Evolutionary conservation across 2,888 invertebrate species (phyloP), one percentile per base, ranked within the genome.

Genomic region (Incurvaria masculella): DNA sequence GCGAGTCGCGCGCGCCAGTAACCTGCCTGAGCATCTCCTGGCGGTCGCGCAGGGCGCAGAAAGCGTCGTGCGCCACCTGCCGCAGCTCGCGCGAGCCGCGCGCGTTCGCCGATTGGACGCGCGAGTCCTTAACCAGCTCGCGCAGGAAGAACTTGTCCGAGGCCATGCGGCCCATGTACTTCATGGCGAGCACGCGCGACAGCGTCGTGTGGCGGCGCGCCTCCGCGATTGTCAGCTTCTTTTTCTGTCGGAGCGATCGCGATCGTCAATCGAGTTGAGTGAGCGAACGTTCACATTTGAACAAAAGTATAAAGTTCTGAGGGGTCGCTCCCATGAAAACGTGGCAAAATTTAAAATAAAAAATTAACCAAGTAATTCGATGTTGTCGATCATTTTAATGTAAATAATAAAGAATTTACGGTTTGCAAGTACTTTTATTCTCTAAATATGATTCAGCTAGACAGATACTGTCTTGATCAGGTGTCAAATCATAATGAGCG

Each of bases 91-190:
- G 33, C 53, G 69, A 72, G 18, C 78, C 76, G 42, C 53, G 56
- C 2, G 65, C 54, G 56, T 78, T 78, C 1, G 78, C 76, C 27
- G 75, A 73, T 47, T 61, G 57, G 16, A 76, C 54, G n/a, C 74
- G 61, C 33, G 58, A 61, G 50, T 76, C 74, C 21, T 68, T 61
- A 16, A 56, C 59, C 1, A 76, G 63, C 42, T 66, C 64, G 52
- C 68, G 65, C 18, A 76, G 63, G 54, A 75, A 76, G 58, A 76
- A 76, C 52, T 76, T 78, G 53, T 76, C 78, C 33, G 74, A 72
- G 5, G 78, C 76, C 76, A 76, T 76, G 2, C 74, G 74, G 1
- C 75, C 78, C 6, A 76, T 61, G 59, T 78, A 78, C 59, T 78
- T 78, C 72, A 72, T 73, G 23, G 78, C 75, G 23, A 78, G 64